Conservation (phyloP, 30 jellyfish, hydroid and myxozoan species). For the Aurelia aurita complex sp. Pacific region DNA sequence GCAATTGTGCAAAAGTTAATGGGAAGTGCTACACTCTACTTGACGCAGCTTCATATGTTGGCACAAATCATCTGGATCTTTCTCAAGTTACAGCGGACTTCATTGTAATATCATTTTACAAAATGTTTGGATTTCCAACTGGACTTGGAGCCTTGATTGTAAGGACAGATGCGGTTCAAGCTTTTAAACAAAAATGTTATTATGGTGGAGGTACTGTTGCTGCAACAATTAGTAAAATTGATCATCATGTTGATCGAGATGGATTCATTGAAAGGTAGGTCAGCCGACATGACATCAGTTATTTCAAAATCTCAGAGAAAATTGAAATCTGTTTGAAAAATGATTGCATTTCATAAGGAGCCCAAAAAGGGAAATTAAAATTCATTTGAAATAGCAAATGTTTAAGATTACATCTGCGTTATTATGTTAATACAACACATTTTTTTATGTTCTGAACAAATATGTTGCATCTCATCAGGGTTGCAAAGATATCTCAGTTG, state of each 20-base stretch:
- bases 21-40: conserved; percentile 45
- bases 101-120: conserved; percentile 49
- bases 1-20: background rate
- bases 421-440: too few species aligned
- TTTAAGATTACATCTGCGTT: too few species aligned
- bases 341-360: too few species aligned
- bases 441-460: too few species aligned
- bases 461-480: too few species aligned
- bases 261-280: conserved; percentile 54
- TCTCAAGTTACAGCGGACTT: conserved; percentile 40
- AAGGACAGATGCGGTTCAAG: conserved; percentile 13
- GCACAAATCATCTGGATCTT: conserved; percentile 41
- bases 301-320: too few species aligned
- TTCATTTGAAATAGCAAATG: too few species aligned
- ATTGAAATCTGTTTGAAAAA: too few species aligned
- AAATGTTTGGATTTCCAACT: conserved; percentile 71
- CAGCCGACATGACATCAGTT: background rate
- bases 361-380: too few species aligned
- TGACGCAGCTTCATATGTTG: conserved; percentile 61
- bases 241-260: conserved; percentile 37
- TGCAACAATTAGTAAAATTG: conserved; percentile 33
- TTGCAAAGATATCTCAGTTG: too few species aligned
- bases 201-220: conserved; percentile 73
- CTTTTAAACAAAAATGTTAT: conserved; percentile 30
- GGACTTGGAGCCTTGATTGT: conserved; percentile 70